Base-by-base conservation (phyloP, 2,888 invertebrate genomes). In the Hirtodrosophila histrioides region DNA sequence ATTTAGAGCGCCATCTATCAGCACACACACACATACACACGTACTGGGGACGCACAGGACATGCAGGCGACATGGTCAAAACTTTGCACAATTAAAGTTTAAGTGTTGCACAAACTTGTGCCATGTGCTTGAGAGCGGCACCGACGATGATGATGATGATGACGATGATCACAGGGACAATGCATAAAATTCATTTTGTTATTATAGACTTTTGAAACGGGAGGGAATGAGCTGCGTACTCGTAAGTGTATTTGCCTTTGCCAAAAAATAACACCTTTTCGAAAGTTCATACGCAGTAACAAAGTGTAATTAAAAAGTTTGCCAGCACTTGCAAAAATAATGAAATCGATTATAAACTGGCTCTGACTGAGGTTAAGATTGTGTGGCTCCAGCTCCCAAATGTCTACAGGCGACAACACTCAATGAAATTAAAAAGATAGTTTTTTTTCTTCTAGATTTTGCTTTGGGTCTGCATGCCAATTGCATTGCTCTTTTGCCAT, bases 31-130 rank as follows among this genome's bases (percentile, higher is more conserved):
- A 53, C 31, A 62, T 61, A 51, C 31, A 37, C 41, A 54, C 53
- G 60, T 40, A 31, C 39, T 17, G 35, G 11, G 31, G 50, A 27
- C 51, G 10, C 57, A 43, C 7, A 55, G 74, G 82, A 86, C 65
- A 65, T 77, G 62, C 67, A 70, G 72, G 78, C 75, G 78, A 82
- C 78, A 77, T 85, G 82, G 88, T 79, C 80, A 79, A 73, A 84
- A 86, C 73, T 84, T 83, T 88, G 75, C 67, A 88, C 85, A 85
- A 88, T 85, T 88, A 85, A 86, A 86, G 88, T 86, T 88, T 84
- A 88, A 88, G 88, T 86, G 85, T 88, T 88, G 77, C 85, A 75
- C 73, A 86, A 86, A 86, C 85, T 86, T 88, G 70, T 66, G 70
- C 68, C 80, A 63, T 67, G 82, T 70, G 87, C 75, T 65, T 40